Percentiles rank a stretch among this genome's conserved stretches.
These are phyloP conservation scores for Cheilosia grossa DNA, from an alignment of 2,888 invertebrate species.

Conservation along the genomic window DNA sequence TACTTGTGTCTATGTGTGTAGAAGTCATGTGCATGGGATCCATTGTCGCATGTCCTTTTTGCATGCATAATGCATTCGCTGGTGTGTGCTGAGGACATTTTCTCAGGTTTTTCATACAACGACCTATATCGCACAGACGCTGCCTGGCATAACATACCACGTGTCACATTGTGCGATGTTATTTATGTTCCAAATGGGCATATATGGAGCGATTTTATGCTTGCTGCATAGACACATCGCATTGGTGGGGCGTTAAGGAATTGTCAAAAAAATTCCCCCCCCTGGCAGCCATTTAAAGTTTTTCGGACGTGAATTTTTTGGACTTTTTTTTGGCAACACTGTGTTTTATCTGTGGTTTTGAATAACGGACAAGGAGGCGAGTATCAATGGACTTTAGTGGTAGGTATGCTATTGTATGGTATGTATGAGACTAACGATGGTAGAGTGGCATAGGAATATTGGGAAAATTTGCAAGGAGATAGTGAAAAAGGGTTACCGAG, in stretches of 20 bases:
- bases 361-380: constrained; percentile 17
- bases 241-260: constrained; percentile 9
- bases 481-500: too few relatives aligned
- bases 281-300: constrained; percentile 26
- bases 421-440: too few relatives aligned
- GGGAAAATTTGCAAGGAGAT: too few relatives aligned
- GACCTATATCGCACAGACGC: constrained; percentile 53
- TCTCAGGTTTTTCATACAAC: constrained; percentile 41
- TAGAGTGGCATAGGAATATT: too few relatives aligned
- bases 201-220: constrained; percentile 56
- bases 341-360: constrained; percentile 22
- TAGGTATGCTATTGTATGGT: too few relatives aligned
- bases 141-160: constrained; percentile 23
- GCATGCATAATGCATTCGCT: constrained; percentile 69
- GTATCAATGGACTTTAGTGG: constrained; percentile 22
- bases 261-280: constrained; percentile 2
- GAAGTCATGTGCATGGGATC: constrained; percentile 13
- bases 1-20: constrained; percentile 6
- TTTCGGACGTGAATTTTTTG: constrained; percentile 13
- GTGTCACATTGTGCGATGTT: constrained; percentile 44
- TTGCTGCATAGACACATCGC: constrained; percentile 4
- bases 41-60: constrained; percentile 71
- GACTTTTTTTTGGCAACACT: neutral
- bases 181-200: constrained; percentile 68
- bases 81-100: constrained; percentile 40